Conservation (phyloP, 2,113 vertebrate genomes). For the Pongo pygmaeus region DNA sequence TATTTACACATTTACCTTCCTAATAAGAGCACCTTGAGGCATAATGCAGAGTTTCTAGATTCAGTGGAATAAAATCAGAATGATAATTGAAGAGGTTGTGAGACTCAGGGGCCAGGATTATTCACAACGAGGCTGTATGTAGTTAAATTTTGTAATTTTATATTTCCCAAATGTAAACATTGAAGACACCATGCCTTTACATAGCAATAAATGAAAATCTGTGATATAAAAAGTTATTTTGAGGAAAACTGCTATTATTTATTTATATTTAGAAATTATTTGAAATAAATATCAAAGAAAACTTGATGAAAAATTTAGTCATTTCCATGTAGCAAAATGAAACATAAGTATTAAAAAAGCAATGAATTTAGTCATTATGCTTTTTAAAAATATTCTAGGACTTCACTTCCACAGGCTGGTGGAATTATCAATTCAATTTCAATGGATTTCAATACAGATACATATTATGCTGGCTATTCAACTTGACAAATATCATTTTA, state of each 20-base stretch:
- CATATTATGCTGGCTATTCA: not conserved
- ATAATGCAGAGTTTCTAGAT: constrained; percentile 1
- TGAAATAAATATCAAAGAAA: constrained; percentile 35
- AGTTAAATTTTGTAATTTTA: constrained; percentile 44
- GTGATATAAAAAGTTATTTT: not conserved
- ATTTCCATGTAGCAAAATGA: not conserved
- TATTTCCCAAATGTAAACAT: constrained; percentile 17
- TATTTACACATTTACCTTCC: constrained; percentile 57
- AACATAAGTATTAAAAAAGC: not conserved
- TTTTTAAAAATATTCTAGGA: not conserved
- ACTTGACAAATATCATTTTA: not conserved
- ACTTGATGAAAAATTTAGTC: not conserved
- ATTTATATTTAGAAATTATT: not conserved
- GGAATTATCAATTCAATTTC: not conserved
- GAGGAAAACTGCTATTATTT: not conserved
- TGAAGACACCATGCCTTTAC: constrained; percentile 11
- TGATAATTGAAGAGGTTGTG: not conserved
- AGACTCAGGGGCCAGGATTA: constrained; percentile 1
- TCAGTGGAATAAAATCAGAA: constrained; percentile 55
- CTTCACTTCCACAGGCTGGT: not conserved
- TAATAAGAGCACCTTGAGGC: constrained; percentile 53
- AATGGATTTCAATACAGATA: not conserved
- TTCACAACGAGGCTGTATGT: not conserved
- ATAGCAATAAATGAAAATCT: not conserved
- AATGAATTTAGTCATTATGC: not conserved